Percentiles rank a stretch among this genome's conserved stretches.
Evolutionary conservation across 2,888 invertebrate genomes (phyloP).

Genomic region (Caenorhabditis wallacei): DNA sequence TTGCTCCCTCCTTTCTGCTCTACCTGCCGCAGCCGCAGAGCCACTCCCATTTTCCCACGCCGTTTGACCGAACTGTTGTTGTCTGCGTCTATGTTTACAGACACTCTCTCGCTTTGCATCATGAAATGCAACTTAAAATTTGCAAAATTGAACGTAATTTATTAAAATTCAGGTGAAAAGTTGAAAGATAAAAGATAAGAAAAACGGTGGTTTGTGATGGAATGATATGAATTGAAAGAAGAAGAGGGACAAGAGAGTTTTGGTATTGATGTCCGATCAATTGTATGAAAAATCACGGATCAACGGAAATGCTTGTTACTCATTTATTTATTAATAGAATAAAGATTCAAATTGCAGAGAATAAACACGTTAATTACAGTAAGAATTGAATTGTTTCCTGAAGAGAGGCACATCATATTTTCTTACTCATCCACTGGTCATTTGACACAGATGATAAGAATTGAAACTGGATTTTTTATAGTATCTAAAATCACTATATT

Average conservation of each 20-base stretch:
- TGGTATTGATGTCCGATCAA: background rate
- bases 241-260: background rate
- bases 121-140: slow-evolving; percentile 34
- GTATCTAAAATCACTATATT: background rate
- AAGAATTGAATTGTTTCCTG: slow-evolving; percentile 15
- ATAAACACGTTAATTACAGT: background rate
- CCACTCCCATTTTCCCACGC: slow-evolving; percentile 61
- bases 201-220: background rate
- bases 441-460: slow-evolving; percentile 24
- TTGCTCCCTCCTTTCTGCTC: slow-evolving; percentile 2
- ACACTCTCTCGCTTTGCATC: slow-evolving; percentile 47
- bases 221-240: background rate
- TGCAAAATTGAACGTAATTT: slow-evolving; percentile 38
- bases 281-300: background rate
- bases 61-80: slow-evolving; percentile 45
- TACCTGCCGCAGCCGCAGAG: slow-evolving; percentile 28
- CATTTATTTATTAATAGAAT: slow-evolving; percentile 13
- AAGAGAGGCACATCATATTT: background rate
- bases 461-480: slow-evolving; percentile 16
- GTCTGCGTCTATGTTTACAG: slow-evolving; percentile 52
- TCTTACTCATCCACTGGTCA: slow-evolving; percentile 14
- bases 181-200: slow-evolving; percentile 34
- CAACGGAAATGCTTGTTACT: background rate
- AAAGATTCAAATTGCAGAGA: background rate
- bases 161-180: slow-evolving; percentile 24